These are phyloP conservation scores for Idaea biselata DNA, from an alignment of 2,888 invertebrate genomes.

Conservation along the genomic window DNA sequence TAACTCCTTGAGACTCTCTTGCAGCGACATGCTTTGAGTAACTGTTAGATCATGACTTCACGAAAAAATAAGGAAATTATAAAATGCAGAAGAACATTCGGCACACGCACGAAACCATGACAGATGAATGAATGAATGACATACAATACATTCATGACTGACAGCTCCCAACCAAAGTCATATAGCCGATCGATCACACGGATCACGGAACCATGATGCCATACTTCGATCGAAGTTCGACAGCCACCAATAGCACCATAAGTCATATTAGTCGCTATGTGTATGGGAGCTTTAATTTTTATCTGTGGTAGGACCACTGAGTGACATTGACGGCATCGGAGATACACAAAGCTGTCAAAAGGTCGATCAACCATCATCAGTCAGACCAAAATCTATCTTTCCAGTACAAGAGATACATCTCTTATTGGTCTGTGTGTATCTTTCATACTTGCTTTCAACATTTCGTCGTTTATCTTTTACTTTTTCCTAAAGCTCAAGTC, in stretches of 20 bases:
- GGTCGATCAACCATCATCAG: not conserved
- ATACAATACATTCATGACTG: constrained; percentile 1
- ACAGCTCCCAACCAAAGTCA: not conserved
- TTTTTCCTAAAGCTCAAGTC: too few species aligned
- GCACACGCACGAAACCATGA: constrained; percentile 44
- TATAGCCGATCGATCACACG: not conserved
- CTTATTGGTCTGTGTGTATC: not conserved
- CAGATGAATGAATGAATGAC: constrained; percentile 27
- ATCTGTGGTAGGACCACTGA: not conserved
- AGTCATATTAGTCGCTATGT: not conserved
- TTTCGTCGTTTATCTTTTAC: too few species aligned
- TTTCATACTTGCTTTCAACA: not conserved
- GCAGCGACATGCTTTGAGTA: constrained; percentile 79
- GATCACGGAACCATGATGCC: not conserved
- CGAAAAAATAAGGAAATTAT: constrained; percentile 56
- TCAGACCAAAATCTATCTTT: too few species aligned
- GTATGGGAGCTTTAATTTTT: not conserved
- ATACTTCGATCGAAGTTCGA: too few species aligned
- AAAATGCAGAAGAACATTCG: constrained; percentile 58
- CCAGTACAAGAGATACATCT: too few species aligned
- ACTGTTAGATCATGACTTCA: constrained; percentile 60
- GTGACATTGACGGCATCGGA: not conserved
- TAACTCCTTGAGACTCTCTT: constrained; percentile 82
- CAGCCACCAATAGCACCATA: not conserved
- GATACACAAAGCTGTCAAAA: not conserved